phyloP scores from a whole-genome alignment of 2,797 vertebrate genomes.

The Miichthys miiuy region DNA sequence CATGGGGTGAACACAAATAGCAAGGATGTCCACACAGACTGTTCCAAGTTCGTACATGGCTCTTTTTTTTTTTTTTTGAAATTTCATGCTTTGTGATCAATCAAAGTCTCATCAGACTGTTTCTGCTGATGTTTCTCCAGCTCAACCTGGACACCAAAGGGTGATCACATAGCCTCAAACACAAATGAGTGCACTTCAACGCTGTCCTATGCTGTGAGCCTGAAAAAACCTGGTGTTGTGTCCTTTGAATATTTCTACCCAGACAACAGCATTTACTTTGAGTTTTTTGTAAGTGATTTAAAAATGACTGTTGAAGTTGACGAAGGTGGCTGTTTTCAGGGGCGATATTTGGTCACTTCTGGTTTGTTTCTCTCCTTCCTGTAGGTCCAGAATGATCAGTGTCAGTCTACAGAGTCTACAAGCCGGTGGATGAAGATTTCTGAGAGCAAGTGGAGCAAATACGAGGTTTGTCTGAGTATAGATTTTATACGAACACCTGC shows the following conservation, averaged over 20 bases:
- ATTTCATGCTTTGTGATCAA: neutral
- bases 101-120: neutral
- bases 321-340: neutral
- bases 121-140: conserved; percentile 75
- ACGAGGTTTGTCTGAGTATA: conserved; percentile 84
- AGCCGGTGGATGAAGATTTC: conserved; percentile 91
- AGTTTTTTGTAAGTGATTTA: conserved; percentile 92
- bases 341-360: neutral
- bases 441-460: conserved; percentile 88
- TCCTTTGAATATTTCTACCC: conserved; percentile 95
- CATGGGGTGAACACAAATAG: conserved; percentile 82
- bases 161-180: conserved; percentile 93
- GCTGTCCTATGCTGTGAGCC: conserved; percentile 92
- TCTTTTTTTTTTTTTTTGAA: neutral
- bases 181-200: conserved; percentile 94
- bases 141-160: conserved; percentile 92
- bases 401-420: conserved; percentile 90
- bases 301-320: neutral
- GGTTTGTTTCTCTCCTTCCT: neutral
- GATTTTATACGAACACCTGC: neutral
- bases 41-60: conserved; percentile 87
- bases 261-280: conserved; percentile 93
- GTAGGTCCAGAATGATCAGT: conserved; percentile 97
- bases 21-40: conserved; percentile 82
- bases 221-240: conserved; percentile 92